phyloP scores from a whole-genome alignment of 2,113 vertebrate genomes.

The Noctilio leporinus region DNA sequence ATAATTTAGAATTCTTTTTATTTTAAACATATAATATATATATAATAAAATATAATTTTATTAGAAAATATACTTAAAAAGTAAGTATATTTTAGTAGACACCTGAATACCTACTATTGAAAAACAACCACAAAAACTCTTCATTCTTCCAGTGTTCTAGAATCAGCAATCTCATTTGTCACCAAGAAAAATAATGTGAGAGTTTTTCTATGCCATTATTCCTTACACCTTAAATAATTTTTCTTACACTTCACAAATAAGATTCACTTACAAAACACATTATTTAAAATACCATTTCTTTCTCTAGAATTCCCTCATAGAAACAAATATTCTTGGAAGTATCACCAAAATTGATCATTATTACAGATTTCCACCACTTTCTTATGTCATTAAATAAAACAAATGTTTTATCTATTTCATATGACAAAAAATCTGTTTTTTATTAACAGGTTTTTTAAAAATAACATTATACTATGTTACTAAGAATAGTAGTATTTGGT shows the following conservation, averaged over 20 bases:
- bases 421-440: neutral
- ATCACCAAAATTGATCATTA: neutral
- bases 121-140: slow-evolving; percentile 27
- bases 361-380: neutral
- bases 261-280: neutral
- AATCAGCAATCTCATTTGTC: neutral
- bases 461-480: neutral
- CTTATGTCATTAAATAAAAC: neutral
- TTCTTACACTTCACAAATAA: neutral
- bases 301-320: neutral
- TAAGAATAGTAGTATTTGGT: neutral
- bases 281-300: neutral
- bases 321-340: neutral
- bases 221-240: neutral
- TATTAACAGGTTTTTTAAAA: neutral
- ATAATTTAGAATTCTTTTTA: slow-evolving; percentile 64
- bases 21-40: slow-evolving; percentile 51
- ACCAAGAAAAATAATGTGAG: neutral
- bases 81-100: neutral
- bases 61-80: slow-evolving; percentile 45
- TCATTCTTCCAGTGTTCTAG: neutral
- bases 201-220: neutral
- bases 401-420: neutral
- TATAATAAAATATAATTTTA: too few species aligned
- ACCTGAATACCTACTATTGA: slow-evolving; percentile 29